Percentiles rank a stretch among this genome's conserved stretches.
Evolutionary conservation across 2,797 vertebrate species (phyloP).

Genomic region (Platalea minor): DNA sequence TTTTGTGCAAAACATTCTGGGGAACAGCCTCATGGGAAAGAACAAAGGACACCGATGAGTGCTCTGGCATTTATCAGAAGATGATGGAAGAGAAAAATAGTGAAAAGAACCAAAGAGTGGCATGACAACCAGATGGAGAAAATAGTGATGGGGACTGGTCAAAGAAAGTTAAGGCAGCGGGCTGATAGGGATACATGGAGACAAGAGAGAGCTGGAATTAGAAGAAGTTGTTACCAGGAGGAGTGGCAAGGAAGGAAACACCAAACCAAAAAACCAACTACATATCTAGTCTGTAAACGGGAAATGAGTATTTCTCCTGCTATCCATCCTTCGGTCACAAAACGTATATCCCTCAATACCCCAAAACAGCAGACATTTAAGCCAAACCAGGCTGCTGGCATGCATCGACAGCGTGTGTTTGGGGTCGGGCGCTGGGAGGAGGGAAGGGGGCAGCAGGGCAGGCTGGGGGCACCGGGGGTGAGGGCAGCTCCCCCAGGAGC

Average conservation of each 20-base stretch:
- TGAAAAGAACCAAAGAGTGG: background rate
- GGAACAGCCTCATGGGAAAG: background rate
- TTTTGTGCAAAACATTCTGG: background rate
- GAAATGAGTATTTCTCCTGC: background rate
- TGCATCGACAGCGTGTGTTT: fast-evolving
- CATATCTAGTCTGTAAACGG: fast-evolving
- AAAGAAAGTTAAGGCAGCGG: background rate
- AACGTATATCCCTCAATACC: fast-evolving
- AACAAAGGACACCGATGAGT: background rate
- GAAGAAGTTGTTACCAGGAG: background rate
- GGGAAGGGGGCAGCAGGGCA: background rate
- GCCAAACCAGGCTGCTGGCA: background rate
- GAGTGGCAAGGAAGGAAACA: background rate
- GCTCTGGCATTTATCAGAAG: background rate
- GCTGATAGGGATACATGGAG: background rate
- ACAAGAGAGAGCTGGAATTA: background rate
- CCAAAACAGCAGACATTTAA: fast-evolving
- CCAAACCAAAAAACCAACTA: background rate
- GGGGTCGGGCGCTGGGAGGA: background rate
- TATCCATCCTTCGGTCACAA: no score
- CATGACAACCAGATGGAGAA: background rate
- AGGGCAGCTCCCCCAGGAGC: background rate
- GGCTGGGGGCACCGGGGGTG: background rate
- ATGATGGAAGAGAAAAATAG: background rate
- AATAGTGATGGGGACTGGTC: background rate